Conservation (phyloP, 2,113 vertebrate genomes). For the Hassar affinis region DNA sequence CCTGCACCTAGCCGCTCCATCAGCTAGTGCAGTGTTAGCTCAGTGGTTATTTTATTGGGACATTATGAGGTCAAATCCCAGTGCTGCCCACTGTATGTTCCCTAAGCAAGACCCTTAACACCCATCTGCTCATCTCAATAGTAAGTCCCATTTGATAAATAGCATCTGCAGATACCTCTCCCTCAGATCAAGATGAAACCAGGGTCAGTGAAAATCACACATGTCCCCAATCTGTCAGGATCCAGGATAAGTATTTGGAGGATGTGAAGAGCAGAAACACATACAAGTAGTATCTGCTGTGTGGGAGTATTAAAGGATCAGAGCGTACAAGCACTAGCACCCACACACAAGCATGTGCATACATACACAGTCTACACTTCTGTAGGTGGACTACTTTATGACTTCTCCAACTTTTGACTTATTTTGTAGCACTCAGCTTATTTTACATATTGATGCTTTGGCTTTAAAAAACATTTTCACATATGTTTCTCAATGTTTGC, state of each 20-base stretch:
- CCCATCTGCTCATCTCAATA: neutral
- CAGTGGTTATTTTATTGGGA: neutral
- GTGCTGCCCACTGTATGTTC: neutral
- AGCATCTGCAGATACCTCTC: neutral
- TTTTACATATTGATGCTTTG: neutral
- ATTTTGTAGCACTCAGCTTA: neutral
- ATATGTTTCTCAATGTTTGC: neutral
- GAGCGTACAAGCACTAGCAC: neutral
- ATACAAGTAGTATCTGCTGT: neutral
- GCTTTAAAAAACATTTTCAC: neutral
- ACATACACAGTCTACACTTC: neutral
- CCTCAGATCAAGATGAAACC: neutral
- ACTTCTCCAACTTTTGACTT: neutral
- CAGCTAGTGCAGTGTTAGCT: neutral
- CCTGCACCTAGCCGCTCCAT: neutral
- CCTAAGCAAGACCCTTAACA: neutral
- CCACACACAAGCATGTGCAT: neutral
- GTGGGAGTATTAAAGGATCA: neutral
- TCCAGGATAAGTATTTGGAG: neutral
- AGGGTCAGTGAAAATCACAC: neutral
- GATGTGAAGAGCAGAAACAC: constrained; percentile 9
- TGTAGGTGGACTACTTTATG: neutral
- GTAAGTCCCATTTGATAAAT: neutral
- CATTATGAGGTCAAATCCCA: neutral
- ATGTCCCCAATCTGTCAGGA: neutral